Conservation (phyloP, 2,888 invertebrate genomes). For the Protophormia terraenovae region DNA sequence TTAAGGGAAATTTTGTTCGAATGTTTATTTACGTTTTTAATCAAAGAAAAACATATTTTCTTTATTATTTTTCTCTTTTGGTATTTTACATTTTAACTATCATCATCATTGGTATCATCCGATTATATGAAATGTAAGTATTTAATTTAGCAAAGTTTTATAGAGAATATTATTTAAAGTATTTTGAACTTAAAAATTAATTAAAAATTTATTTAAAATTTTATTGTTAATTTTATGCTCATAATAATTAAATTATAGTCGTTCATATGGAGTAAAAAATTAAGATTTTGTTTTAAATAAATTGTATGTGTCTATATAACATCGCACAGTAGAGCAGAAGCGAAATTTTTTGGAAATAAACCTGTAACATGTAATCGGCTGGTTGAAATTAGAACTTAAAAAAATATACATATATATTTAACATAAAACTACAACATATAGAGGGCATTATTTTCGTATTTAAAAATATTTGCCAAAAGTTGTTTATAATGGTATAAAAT, state of each 20-base stretch:
- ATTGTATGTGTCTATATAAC: too few species aligned
- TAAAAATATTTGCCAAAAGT: too few species aligned
- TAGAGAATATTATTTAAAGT: not conserved
- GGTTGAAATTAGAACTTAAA: too few species aligned
- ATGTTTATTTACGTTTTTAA: conserved; percentile 4
- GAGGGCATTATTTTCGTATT: too few species aligned
- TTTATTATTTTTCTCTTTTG: not conserved
- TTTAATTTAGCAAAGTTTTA: not conserved
- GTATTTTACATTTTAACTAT: not conserved
- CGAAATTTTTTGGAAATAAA: too few species aligned
- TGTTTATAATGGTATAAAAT: too few species aligned
- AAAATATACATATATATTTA: too few species aligned
- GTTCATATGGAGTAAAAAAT: not conserved
- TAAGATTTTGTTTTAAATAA: too few species aligned
- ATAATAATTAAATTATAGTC: not conserved
- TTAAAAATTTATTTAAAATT: not conserved
- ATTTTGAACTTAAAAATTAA: not conserved
- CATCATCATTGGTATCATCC: not conserved
- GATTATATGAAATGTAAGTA: not conserved
- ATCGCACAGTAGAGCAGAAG: too few species aligned
- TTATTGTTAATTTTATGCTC: not conserved
- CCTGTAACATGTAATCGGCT: too few species aligned
- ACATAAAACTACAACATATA: too few species aligned
- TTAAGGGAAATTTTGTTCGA: not conserved
- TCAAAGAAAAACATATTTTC: not conserved